Evolutionary conservation across 2,113 vertebrate genomes (phyloP), one percentile per base, ranked within the genome.

Genomic region (Pluvianellus socialis): DNA sequence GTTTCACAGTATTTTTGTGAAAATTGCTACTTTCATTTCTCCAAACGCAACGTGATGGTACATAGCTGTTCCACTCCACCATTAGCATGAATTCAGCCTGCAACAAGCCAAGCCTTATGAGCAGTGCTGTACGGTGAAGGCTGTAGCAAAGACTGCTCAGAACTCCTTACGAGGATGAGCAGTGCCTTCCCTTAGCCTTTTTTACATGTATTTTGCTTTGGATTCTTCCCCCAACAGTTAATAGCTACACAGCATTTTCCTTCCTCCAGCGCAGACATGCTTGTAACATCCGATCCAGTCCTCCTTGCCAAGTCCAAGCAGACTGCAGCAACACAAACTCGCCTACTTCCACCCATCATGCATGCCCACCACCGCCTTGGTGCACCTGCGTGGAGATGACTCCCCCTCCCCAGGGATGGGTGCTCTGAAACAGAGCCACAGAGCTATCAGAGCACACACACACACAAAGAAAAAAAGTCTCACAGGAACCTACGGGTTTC

Each of bases 311-410:
- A 65, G 38, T 61, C 40, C 79, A 86, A 82, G 66, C 14, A 79
- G 27, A 83, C 0, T 44, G 52, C 82, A 86, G 49, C 47, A 72
- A 72, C 18, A 26, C 45, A 38, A 58, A 23, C 53, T 49, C 45
- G 28, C 12, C 27, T 61, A 18, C 56, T 45, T 26, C n/a, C 15
- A 87, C 21, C 32, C 30, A 35, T 27, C 55, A 44, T 0, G 1
- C 2, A 0, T 4, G 7, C 18, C 76, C 52, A 71, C 30, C 45
- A 44, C 20, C 6, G 33, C 40, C 7, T 9, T 10, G 15, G 9
- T 49, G 17, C 19, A 12, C 20, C 50, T 17, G 19, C 40, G 26
- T 0, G 1, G 32, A 86, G 58, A 15, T 4, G 14, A 71, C 6
- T 35, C 47, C 20, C 42, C 8, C 42, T 63, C 23, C 14, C 47